Percentiles rank a stretch among this genome's conserved stretches.
Evolutionary conservation across 2,888 invertebrate species (phyloP).

Genomic region (Chymomyza procnemis): DNA sequence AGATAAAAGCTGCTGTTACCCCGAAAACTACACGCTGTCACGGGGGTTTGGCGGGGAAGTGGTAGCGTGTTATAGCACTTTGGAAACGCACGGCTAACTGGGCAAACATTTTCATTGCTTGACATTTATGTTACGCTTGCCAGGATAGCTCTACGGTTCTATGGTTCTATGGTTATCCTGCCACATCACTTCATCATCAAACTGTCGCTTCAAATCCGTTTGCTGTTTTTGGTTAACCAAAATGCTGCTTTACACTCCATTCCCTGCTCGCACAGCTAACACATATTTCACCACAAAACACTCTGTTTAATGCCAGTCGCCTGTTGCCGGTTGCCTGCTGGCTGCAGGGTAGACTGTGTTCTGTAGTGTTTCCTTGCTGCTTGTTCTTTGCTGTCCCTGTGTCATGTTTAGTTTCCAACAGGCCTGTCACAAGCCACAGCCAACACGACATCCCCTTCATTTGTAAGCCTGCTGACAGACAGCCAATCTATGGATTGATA

Average conservation of each 20-base stretch:
- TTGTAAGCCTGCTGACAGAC: background rate
- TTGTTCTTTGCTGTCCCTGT: background rate
- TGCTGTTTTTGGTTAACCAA: slow-evolving; percentile 5
- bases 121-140: slow-evolving; percentile 48
- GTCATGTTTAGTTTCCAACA: background rate
- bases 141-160: slow-evolving; percentile 3
- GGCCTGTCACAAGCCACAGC: background rate
- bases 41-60: background rate
- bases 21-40: slow-evolving; percentile 52
- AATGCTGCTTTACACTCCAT: background rate
- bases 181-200: slow-evolving; percentile 40
- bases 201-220: slow-evolving; percentile 60
- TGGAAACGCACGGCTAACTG: slow-evolving; percentile 47
- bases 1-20: background rate
- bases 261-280: too few relatives aligned
- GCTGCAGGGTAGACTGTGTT: too few relatives aligned
- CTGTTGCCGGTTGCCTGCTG: too few relatives aligned
- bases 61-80: background rate
- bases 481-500: background rate
- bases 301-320: background rate
- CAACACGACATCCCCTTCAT: background rate
- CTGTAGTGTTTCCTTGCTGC: background rate
- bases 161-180: background rate
- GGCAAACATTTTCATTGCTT: slow-evolving; percentile 67
- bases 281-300: background rate